Conservation (phyloP, 2,888 invertebrate species). For the Tenthredo mesomela region DNA sequence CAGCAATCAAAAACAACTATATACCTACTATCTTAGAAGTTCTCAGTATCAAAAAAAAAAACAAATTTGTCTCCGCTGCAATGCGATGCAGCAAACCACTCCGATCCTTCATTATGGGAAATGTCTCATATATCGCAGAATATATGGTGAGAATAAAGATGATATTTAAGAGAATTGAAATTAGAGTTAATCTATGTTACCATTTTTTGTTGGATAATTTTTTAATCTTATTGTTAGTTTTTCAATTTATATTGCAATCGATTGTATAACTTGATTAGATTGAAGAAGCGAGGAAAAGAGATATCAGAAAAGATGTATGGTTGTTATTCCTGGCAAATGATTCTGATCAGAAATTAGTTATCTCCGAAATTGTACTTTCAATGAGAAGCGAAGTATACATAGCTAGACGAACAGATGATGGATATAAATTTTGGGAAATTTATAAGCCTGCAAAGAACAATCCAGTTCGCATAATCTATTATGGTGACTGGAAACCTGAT, state of each 20-base stretch:
- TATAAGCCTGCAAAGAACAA: slow-evolving; percentile 10
- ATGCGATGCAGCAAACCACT: slow-evolving; percentile 21
- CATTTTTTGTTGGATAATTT: not conserved
- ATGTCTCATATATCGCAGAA: slow-evolving; percentile 11
- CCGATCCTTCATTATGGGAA: slow-evolving; percentile 39
- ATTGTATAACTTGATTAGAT: not conserved
- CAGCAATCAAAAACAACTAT: slow-evolving; percentile 4
- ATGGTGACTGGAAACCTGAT: slow-evolving; percentile 6
- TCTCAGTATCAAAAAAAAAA: not conserved
- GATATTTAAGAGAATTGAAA: not conserved
- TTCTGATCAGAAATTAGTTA: slow-evolving; percentile 33
- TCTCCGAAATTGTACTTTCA: slow-evolving; percentile 26
- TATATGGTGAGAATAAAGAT: slow-evolving; percentile 21
- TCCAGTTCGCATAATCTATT: slow-evolving; percentile 6
- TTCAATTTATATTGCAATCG: not conserved
- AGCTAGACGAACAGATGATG: not conserved
- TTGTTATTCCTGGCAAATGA: slow-evolving; percentile 11
- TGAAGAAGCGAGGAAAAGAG: not conserved
- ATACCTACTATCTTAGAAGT: slow-evolving; percentile 20
- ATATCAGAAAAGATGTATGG: slow-evolving; percentile 25
- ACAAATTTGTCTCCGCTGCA: not conserved
- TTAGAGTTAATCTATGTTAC: not conserved
- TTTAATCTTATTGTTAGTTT: not conserved
- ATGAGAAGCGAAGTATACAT: slow-evolving; percentile 35
- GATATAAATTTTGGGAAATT: slow-evolving; percentile 43